These are phyloP conservation scores for Rhinophrynus dorsalis DNA, from an alignment of 2,797 vertebrate genomes.

Conservation along the genomic window DNA sequence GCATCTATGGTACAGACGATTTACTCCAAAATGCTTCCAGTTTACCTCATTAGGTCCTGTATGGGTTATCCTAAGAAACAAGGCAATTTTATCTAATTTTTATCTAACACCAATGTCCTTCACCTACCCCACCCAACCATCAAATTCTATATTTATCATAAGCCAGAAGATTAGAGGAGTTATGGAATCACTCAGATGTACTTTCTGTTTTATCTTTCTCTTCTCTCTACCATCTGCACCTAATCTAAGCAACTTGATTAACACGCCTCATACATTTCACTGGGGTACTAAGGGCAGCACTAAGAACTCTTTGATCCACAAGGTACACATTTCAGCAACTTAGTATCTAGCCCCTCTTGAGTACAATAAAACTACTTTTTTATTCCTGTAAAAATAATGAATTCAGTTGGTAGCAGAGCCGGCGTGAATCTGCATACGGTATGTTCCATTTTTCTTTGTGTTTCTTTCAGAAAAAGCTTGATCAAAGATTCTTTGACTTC, in stretches of 20 bases:
- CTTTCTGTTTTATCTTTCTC: background rate
- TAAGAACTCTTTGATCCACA: constrained; percentile 30
- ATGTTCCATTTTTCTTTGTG: constrained; percentile 39
- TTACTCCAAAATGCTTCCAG: no score
- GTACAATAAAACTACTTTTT: constrained; percentile 37
- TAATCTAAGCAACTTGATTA: background rate
- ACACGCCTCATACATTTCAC: constrained; percentile 7
- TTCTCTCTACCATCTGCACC: constrained; percentile 11
- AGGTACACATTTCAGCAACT: constrained; percentile 24
- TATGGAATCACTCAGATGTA: background rate
- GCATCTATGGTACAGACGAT: no score
- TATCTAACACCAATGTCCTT: no score
- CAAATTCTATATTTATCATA: no score
- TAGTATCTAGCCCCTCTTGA: constrained; percentile 24
- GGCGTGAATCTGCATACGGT: constrained; percentile 36
- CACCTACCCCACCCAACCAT: no score
- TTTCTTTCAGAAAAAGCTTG: constrained; percentile 23
- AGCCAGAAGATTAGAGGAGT: no score
- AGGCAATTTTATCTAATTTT: no score
- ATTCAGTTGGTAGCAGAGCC: constrained; percentile 12
- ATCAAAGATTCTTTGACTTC: constrained; percentile 42
- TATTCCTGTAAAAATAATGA: constrained; percentile 34
- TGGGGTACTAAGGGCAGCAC: background rate
- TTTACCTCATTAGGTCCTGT: no score
- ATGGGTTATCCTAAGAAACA: no score